Conservation (phyloP, 2,797 vertebrate species). For the Cyclopterus lumpus region DNA sequence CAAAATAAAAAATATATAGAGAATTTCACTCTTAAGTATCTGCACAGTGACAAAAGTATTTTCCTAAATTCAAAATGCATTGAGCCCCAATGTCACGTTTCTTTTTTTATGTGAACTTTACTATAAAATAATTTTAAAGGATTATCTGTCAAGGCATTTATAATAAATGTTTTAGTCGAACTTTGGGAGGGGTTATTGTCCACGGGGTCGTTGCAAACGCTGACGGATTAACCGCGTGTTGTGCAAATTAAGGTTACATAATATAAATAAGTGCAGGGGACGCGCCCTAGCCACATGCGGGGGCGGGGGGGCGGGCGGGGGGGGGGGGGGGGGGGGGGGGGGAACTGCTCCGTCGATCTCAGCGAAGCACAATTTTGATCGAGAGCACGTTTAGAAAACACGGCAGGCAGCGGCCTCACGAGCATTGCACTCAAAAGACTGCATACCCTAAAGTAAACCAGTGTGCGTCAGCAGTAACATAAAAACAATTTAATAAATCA, state of each 20-base stretch:
- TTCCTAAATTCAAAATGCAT: background rate
- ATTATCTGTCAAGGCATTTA: background rate
- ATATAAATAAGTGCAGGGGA: slow-evolving; percentile 35
- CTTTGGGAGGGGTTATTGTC: slow-evolving; percentile 18
- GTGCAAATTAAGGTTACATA: slow-evolving; percentile 33
- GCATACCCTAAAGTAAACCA: slow-evolving; percentile 48
- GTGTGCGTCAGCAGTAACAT: slow-evolving; percentile 19
- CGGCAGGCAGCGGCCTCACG: too few species aligned
- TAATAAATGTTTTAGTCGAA: background rate
- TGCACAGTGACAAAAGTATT: background rate
- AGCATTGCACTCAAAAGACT: slow-evolving; percentile 42
- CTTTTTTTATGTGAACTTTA: background rate
- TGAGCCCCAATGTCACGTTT: background rate
- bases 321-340: too few species aligned
- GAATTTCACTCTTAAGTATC: background rate
- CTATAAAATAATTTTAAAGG: background rate
- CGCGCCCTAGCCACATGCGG: slow-evolving; percentile 22
- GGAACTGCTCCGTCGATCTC: too few species aligned
- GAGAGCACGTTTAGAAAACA: too few species aligned
- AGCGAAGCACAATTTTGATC: too few species aligned
- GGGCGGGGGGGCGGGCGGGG: too few species aligned
- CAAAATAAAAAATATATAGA: background rate
- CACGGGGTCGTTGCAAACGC: slow-evolving; percentile 26
- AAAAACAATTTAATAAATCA: slow-evolving; percentile 8
- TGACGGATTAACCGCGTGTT: slow-evolving; percentile 30